phyloP scores from a whole-genome alignment of 2,113 vertebrate genomes.

The Halichoerus grypus region DNA sequence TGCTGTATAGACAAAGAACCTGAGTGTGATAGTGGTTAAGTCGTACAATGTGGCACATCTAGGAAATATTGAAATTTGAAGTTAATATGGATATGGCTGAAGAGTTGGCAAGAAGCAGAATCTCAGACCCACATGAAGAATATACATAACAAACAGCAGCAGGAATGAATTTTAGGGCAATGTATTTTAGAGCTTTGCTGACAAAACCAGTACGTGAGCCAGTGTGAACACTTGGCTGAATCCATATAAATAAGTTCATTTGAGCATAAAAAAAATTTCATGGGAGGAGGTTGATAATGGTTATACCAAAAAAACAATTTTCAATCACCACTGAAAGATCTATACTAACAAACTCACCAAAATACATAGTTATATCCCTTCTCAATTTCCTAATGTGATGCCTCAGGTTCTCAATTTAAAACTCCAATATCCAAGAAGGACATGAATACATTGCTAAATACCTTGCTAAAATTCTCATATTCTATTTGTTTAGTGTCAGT shows the following conservation, averaged over 20 bases:
- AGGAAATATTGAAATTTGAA: not conserved
- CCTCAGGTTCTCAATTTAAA: not conserved
- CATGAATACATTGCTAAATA: not conserved
- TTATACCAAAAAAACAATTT: not conserved
- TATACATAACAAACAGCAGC: not conserved
- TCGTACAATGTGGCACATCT: not conserved
- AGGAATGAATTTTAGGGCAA: not conserved
- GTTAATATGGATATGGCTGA: not conserved
- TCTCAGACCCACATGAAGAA: not conserved
- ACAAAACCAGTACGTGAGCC: not conserved
- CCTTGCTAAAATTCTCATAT: not conserved
- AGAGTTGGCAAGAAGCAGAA: not conserved
- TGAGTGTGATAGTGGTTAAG: not conserved
- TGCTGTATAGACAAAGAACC: not conserved
- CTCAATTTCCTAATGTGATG: not conserved
- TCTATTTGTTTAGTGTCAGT: not conserved
- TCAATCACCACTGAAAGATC: not conserved
- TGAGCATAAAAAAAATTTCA: not conserved
- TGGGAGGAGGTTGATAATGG: not conserved
- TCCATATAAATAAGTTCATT: not conserved
- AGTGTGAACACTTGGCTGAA: not conserved
- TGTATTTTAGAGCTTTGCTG: not conserved
- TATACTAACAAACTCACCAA: not conserved
- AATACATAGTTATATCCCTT: not conserved
- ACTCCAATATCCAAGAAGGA: not conserved